phyloP scores from a whole-genome alignment of 2,113 vertebrate species.

The Xiphophorus maculatus region DNA sequence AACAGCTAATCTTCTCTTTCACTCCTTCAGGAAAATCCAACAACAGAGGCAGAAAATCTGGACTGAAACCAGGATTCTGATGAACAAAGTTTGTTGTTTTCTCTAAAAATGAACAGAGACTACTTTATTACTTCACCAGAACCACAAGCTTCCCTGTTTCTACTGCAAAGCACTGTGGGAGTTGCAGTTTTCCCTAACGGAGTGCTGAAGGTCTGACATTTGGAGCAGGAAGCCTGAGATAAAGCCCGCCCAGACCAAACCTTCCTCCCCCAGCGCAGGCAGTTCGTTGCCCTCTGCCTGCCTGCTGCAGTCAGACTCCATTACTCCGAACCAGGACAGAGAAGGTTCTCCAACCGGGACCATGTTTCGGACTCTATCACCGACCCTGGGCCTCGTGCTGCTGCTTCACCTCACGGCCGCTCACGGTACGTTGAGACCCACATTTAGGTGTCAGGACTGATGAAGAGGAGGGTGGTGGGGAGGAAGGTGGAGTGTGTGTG shows the following conservation, averaged over 20 bases:
- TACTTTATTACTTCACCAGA: background rate
- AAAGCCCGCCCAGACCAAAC: conserved; percentile 19
- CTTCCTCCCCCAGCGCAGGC: conserved; percentile 21
- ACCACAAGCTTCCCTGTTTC: background rate
- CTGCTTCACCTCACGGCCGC: conserved; percentile 48
- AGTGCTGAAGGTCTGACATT: background rate
- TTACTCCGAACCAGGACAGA: conserved; percentile 14
- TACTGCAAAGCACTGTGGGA: conserved; percentile 27
- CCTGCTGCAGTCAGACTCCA: conserved; percentile 30
- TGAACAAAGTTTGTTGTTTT: no score
- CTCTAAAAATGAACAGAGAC: background rate
- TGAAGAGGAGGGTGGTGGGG: background rate
- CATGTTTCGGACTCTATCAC: conserved; percentile 65
- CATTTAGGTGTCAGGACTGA: background rate
- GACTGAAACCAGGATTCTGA: no score
- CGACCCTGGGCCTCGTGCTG: conserved; percentile 50
- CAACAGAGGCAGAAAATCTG: no score
- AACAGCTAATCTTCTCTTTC: background rate
- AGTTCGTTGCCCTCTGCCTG: conserved; percentile 60
- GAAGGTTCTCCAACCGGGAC: conserved; percentile 14
- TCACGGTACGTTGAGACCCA: conserved; percentile 67
- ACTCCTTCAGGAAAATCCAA: background rate
- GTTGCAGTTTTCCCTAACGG: background rate
- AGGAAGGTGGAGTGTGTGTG: background rate
- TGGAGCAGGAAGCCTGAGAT: background rate